Evolutionary conservation across 1,140 invertebrate genomes (phyloP), one percentile per base, ranked within the genome.

Genomic region (Drosophila jambulina): DNA sequence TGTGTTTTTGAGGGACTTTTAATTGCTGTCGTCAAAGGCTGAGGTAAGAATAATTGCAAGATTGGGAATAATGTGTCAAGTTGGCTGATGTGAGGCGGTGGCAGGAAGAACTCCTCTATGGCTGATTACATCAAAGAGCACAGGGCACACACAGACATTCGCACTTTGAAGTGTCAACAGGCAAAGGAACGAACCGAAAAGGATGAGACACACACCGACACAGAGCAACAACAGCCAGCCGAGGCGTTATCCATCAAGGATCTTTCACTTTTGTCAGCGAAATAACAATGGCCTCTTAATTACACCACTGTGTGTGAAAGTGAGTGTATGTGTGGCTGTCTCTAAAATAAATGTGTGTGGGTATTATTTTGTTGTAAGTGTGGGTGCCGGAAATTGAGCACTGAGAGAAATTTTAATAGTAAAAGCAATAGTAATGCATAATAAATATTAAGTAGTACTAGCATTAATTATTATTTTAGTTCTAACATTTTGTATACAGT

Each of bases 211-310:
- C 63, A 61, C 29, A 32, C 63, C 67, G 72, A 64, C 74, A 46
- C 56, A 36, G 46, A 63, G 57, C 53, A 67, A 64, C 60, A 64
- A 36, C 60, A 67, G 53, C 43, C 29, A 62, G 32, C 21, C 59
- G 70, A 38, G 65, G 63, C 69, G 80, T 88, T 92, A 92, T 92
- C 91, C 87, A 83, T 92, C 86, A 92, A 82, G 67, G 70, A 91
- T 92, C 91, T 92, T 92, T 92, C 83, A 92, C 91, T 92, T 92
- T 92, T 92, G 91, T 92, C 91, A 92, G 91, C 91, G 87, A 82
- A 91, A 91, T 86, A 92, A 92, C 91, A 92, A 92, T 92, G 86
- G 91, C 86, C 91, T 92, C 91, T 92, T 92, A 92, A 92, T 92
- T 92, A 92, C 91, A 82, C 83, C 74, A 88, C 68, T 72, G 49